Percentiles rank a stretch among this genome's conserved stretches.
These are phyloP conservation scores for Sapajus apella DNA, from an alignment of 2,113 vertebrate species.

Conservation along the genomic window DNA sequence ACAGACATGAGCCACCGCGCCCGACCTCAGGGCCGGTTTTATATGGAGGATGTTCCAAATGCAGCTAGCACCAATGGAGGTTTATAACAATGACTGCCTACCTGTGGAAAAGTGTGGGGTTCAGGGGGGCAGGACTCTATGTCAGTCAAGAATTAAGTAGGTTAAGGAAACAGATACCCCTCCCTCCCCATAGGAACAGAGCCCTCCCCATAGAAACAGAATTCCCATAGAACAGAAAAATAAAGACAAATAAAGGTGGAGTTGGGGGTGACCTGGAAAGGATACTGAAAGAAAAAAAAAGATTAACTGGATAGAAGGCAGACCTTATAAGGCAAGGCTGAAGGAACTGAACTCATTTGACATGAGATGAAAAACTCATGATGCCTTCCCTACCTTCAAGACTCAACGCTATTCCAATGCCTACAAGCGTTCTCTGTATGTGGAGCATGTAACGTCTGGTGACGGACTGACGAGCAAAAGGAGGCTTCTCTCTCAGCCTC, in stretches of 20 bases:
- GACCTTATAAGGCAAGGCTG: conserved; percentile 15
- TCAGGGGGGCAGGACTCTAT: not conserved
- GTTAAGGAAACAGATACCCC: not conserved
- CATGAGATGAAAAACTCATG: not conserved
- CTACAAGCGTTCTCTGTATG: not conserved
- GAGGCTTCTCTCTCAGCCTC: not conserved
- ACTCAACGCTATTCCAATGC: not conserved
- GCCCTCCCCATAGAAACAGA: no score
- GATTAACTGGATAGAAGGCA: not conserved
- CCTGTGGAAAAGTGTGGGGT: not conserved
- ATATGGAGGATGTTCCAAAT: not conserved
- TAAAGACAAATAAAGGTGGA: not conserved
- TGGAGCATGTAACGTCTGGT: not conserved
- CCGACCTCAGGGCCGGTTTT: not conserved
- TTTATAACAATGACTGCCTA: not conserved
- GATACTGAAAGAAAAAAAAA: not conserved
- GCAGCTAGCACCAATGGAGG: not conserved
- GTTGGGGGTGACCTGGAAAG: not conserved
- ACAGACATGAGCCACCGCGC: no score
- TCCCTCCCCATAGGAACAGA: not conserved
- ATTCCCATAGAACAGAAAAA: conserved; percentile 7
- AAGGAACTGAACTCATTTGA: not conserved
- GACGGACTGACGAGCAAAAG: not conserved
- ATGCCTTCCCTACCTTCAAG: not conserved
- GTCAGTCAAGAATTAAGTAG: not conserved